These are phyloP conservation scores for Pharmacophagus antenor DNA, from an alignment of 2,888 invertebrate genomes.

Conservation along the genomic window DNA sequence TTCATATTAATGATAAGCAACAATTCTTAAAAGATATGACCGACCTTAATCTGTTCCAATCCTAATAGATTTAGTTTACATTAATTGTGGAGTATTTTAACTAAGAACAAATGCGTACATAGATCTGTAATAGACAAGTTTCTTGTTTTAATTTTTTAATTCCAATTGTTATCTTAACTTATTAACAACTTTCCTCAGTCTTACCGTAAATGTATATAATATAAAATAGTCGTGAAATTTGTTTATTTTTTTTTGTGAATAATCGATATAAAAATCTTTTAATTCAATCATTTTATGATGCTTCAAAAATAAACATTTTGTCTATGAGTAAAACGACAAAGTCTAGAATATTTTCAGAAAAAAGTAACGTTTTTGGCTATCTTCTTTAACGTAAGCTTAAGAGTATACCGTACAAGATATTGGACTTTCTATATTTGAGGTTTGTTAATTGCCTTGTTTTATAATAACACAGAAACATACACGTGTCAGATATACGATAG, in stretches of 20 bases:
- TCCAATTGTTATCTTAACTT: no score
- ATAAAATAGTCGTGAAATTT: no score
- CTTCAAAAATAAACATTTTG: constrained; percentile 38
- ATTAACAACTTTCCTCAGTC: no score
- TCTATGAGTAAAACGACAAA: constrained; percentile 55
- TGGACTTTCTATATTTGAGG: constrained; percentile 16
- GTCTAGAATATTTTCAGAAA: constrained; percentile 54
- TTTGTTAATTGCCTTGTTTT: constrained; percentile 15
- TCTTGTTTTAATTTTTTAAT: no score
- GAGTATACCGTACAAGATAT: constrained; percentile 17
- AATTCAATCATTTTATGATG: constrained; percentile 20
- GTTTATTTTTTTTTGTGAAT: neutral
- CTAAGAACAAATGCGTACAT: no score
- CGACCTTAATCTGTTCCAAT: no score
- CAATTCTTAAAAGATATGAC: no score
- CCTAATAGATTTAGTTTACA: no score
- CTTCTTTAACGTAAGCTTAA: constrained; percentile 31
- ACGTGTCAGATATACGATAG: constrained; percentile 34
- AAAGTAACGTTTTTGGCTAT: constrained; percentile 34
- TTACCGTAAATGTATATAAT: no score
- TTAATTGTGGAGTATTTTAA: no score
- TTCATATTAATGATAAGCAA: no score
- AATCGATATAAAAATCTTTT: constrained; percentile 7
- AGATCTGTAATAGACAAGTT: no score
- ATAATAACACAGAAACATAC: constrained; percentile 4